Conservation (phyloP, 2,888 invertebrate genomes). For the Drosophila pullipes region DNA sequence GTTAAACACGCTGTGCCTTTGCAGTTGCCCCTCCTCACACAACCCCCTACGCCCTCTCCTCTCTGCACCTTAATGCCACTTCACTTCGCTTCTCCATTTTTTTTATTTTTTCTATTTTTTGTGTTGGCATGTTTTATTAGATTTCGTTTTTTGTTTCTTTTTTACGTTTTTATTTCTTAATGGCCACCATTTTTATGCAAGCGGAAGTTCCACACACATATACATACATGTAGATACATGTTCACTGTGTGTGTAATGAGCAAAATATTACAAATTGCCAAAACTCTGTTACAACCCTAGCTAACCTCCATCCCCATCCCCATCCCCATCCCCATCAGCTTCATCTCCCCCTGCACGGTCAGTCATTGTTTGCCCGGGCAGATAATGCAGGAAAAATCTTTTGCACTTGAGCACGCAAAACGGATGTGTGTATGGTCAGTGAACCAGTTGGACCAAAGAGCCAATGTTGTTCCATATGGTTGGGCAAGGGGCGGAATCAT, state of each 20-base stretch:
- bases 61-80: conserved; percentile 53
- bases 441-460: conserved; percentile 6
- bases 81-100: conserved; percentile 48
- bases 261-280: conserved; percentile 78
- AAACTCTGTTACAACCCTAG: conserved; percentile 43
- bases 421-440: conserved; percentile 34
- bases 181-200: conserved; percentile 76
- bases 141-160: conserved; percentile 36
- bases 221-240: not conserved
- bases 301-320: not conserved
- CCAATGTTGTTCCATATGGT: conserved; percentile 21
- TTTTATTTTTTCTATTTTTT: conserved; percentile 37
- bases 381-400: conserved; percentile 72
- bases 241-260: conserved; percentile 63
- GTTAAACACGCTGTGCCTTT: conserved; percentile 74
- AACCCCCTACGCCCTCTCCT: not conserved
- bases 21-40: not conserved
- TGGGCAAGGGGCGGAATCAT: conserved; percentile 29
- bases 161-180: conserved; percentile 36
- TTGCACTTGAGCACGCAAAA: conserved; percentile 60
- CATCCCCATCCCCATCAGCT: not conserved
- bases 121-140: conserved; percentile 74
- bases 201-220: conserved; percentile 52
- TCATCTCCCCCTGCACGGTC: not conserved
- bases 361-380: conserved; percentile 47